Evolutionary conservation across 2,797 vertebrate genomes (phyloP), one percentile per base, ranked within the genome.

Genomic region (Ctenopoma kingsleyae): DNA sequence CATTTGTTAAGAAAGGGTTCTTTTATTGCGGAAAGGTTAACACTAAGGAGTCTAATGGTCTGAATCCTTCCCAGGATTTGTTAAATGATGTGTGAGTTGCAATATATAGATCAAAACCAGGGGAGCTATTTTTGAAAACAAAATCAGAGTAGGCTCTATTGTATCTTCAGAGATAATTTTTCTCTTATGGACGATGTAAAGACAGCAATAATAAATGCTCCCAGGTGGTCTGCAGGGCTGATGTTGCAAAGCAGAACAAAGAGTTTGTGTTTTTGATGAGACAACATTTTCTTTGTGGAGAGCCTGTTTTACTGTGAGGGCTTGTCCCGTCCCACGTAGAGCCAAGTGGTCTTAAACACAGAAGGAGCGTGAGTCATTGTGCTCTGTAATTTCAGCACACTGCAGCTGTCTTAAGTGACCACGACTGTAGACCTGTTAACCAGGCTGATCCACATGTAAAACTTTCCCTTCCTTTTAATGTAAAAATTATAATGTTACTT

Each of bases 401-500:
- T 82, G 83, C 89, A 89, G 89, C 89, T 91, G 88, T 88, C 83
- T 78, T 85, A 78, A 82, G 82, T 85, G 90, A 92, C 92, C 93
- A 70, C 90, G 67, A 67, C 87, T 86, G 89, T 75, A 82, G 90
- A 89, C 89, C 87, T 92, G 88, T 91, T 92, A 91, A 92, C 89
- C 84, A 58, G 71, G 61, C 66, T 27, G 74, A 89, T 92, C 92
- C 90, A 89, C 90, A 92, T 91, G 90, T 90, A 90, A 92, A 90
- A 91, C 85, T 87, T 89, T 93, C 89, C 86, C 68, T 85, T 93
- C 90, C 84, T 80, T 58, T 63, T 78, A 81, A 90, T 81, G 70
- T 74, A 87, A 87, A 92, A 89, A 94, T 94, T 91, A 92, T 64
- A 82, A 86, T 85, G 81, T 91, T 85, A 89, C 90, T 89, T 93